Evolutionary conservation across 2,113 vertebrate species (phyloP).

Genomic region (Psophia crepitans): DNA sequence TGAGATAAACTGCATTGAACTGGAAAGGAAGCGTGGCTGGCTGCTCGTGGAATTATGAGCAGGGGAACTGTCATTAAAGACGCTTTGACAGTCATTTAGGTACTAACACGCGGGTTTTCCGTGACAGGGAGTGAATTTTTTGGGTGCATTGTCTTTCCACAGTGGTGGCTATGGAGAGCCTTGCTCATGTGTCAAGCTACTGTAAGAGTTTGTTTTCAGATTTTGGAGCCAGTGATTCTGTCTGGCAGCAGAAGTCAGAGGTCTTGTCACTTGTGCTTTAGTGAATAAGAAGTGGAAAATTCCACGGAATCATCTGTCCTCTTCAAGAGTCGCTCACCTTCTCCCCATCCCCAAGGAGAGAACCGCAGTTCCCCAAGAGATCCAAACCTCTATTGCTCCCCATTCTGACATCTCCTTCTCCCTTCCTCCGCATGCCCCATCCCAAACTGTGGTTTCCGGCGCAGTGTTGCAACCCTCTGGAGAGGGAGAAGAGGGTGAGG

Average conservation of each 20-base stretch:
- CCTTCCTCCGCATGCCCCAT: not conserved
- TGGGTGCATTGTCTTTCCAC: not conserved
- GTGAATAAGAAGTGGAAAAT: not conserved
- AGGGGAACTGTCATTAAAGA: not conserved
- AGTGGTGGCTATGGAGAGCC: not conserved
- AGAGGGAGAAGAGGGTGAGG: not conserved
- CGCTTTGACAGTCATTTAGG: not conserved
- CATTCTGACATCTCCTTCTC: not conserved
- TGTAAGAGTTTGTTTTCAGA: not conserved
- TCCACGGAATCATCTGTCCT: not conserved
- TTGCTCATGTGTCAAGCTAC: not conserved
- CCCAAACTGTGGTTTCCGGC: not conserved
- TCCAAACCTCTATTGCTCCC: not conserved
- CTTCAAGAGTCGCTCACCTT: not conserved
- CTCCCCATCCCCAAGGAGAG: not conserved
- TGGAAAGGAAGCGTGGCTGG: not conserved
- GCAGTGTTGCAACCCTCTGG: not conserved
- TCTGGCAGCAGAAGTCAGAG: not conserved
- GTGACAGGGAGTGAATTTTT: slow-evolving; percentile 4
- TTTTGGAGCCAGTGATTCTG: not conserved
- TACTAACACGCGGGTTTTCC: not conserved
- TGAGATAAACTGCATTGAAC: slow-evolving; percentile 29
- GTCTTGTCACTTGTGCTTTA: not conserved
- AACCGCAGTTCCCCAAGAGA: not conserved
- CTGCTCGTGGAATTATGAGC: slow-evolving; percentile 10